Base-by-base conservation (phyloP, 2,113 vertebrate species). In the Siphamia tubifer region DNA sequence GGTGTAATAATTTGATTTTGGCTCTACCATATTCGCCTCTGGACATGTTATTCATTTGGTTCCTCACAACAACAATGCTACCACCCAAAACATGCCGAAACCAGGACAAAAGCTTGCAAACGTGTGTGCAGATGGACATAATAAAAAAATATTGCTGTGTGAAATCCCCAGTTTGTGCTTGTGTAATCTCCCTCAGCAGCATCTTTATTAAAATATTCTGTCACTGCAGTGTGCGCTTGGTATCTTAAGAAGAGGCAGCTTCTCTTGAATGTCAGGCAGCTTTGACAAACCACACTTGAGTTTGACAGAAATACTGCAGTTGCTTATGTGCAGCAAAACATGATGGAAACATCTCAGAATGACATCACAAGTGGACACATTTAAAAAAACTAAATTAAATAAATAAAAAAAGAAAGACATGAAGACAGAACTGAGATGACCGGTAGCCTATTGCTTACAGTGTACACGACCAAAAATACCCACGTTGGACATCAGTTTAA, bases 131-230 rank as follows among this genome's bases (percentile, higher is more conserved):
- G 74, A 67, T 56, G 65, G 66, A 23, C 45, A 60, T 53, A 79
- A 79, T 66, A 77, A 72, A 45, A 45, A 77, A 71, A 80, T 67
- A 66, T 48, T 53, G 52, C 58, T 24, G 47, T 48, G 40, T 76
- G 69, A 68, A 84, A 40, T 51, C 58, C 36, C 36, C 53, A 55
- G 67, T 79, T 70, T 65, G 73, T 31, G 60, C 48, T 58, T 48
- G 70, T 70, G 40, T 54, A 77, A 81, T 83, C 64, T 83, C 66
- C 66, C 47, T 73, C 62, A 48, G 56, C 54, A 47, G 67, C 45
- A 48, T 75, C 60, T 85, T 68, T 78, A 82, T 68, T 85, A 64
- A 80, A 79, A 77, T 83, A 78, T 80, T 78, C 71, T 45, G 66
- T 77, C 43, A 40, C 68, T 68, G 61, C 67, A 62, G 70, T 60